Evolutionary conservation across 2,888 invertebrate genomes (phyloP).

Genomic region (Pachliopta kotzebuea): DNA sequence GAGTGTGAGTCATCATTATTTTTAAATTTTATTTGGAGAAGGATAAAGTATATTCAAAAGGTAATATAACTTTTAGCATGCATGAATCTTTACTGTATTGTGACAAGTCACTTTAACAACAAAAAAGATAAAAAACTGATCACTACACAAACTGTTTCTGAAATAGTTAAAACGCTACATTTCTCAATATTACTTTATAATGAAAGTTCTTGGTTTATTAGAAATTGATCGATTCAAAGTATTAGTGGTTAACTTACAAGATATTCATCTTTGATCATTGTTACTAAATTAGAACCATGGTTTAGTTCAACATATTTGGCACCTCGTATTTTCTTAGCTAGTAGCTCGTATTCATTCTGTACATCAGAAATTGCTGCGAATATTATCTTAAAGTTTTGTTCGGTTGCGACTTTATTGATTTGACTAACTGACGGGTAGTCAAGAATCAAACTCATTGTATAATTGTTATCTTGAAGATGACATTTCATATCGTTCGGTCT

Average conservation of each 20-base stretch:
- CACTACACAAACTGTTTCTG: too few species aligned
- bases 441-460: slow-evolving; percentile 73
- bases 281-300: slow-evolving; percentile 80
- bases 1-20: slow-evolving; percentile 34
- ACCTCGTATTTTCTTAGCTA: slow-evolving; percentile 83
- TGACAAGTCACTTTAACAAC: too few species aligned
- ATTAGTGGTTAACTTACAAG: slow-evolving; percentile 63
- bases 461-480: slow-evolving; percentile 78
- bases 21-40: background rate
- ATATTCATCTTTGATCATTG: slow-evolving; percentile 85
- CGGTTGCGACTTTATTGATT: slow-evolving; percentile 81
- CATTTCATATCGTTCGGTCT: slow-evolving; percentile 87
- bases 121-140: too few species aligned
- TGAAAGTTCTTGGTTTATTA: background rate
- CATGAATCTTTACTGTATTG: background rate
- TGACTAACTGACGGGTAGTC: slow-evolving; percentile 92
- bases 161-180: too few species aligned
- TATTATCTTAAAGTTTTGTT: slow-evolving; percentile 88
- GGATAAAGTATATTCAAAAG: background rate
- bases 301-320: slow-evolving; percentile 80
- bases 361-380: slow-evolving; percentile 83
- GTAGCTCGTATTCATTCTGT: slow-evolving; percentile 64
- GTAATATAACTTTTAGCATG: background rate
- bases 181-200: too few species aligned
- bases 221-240: background rate